Evolutionary conservation across 2,113 vertebrate species (phyloP).

Genomic region (Caretta caretta): DNA sequence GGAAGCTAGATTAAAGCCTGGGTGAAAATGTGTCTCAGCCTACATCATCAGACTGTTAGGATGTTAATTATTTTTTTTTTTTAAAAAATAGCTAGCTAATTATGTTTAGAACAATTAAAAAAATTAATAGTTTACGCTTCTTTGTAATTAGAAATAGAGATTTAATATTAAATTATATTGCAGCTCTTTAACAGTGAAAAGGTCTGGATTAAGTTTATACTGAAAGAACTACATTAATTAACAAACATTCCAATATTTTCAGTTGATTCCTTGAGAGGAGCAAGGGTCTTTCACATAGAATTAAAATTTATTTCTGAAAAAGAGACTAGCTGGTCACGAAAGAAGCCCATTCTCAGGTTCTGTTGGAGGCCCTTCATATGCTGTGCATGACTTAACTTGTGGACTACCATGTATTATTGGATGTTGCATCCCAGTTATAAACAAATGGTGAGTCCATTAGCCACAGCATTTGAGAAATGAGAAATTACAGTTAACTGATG

Average conservation of each 20-base stretch:
- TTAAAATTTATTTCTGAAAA: not conserved
- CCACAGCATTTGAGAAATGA: not conserved
- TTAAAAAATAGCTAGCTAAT: not conserved
- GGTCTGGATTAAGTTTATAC: constrained; percentile 4
- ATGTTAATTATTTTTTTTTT: not conserved
- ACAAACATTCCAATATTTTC: not conserved
- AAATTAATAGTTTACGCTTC: not conserved
- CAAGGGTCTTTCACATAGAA: not conserved
- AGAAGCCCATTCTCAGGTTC: not conserved
- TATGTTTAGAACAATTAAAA: constrained; percentile 9
- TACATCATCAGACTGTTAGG: not conserved
- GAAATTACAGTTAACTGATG: not conserved
- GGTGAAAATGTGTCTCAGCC: not conserved
- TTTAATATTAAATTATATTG: not conserved
- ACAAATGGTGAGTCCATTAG: not conserved
- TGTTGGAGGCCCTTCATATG: not conserved
- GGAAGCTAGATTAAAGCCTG: not conserved
- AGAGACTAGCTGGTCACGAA: not conserved
- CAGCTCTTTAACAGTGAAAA: not conserved
- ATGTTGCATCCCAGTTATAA: not conserved
- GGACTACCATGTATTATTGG: not conserved
- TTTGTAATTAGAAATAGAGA: not conserved
- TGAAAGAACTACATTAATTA: not conserved
- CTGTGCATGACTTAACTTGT: not conserved
- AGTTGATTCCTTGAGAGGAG: constrained; percentile 5